phyloP scores from a whole-genome alignment of 2,113 vertebrate genomes.

The Orthonyx spaldingii region DNA sequence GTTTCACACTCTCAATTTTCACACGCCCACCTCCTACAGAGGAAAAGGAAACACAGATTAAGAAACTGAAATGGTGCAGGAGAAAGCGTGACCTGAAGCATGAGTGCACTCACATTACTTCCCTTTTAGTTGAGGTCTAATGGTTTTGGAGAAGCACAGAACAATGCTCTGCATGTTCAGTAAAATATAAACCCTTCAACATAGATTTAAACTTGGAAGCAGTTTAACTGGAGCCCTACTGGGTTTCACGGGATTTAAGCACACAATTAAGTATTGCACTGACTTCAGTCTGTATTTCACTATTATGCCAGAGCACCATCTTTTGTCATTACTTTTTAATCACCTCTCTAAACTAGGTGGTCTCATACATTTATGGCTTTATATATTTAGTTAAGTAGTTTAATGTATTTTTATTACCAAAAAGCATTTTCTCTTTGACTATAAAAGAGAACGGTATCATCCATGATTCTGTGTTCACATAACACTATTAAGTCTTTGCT shows the following conservation, averaged over 20 bases:
- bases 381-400: background rate
- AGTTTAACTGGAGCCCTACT: background rate
- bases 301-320: background rate
- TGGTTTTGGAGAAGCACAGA: background rate
- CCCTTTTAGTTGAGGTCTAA: background rate
- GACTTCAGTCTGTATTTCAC: background rate
- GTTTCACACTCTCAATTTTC: slow-evolving; percentile 94
- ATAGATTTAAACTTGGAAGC: background rate
- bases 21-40: slow-evolving; percentile 88
- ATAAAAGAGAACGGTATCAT: background rate
- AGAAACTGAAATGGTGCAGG: background rate
- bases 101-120: rapidly evolving
- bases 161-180: background rate
- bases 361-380: background rate
- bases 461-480: background rate
- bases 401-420: background rate
- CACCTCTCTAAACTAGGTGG: background rate
- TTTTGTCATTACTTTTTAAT: background rate
- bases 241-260: background rate
- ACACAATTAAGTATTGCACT: background rate
- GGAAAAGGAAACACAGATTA: slow-evolving; percentile 1
- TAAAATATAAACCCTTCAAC: background rate
- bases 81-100: background rate
- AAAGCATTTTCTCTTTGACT: background rate
- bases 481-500: background rate